Conservation (phyloP, 2,888 invertebrate species). For the Apantesis nais region DNA sequence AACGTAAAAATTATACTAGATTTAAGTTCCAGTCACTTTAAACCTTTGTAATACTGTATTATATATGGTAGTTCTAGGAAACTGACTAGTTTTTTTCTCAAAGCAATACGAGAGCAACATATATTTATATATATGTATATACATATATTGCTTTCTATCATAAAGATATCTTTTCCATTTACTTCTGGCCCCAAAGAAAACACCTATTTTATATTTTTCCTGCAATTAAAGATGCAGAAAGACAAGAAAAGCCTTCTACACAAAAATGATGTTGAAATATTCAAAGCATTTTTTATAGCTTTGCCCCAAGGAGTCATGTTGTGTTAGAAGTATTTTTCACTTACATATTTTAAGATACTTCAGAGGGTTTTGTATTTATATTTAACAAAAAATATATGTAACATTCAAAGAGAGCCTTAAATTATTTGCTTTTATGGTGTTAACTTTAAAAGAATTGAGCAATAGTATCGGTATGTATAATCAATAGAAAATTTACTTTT, state of each 20-base stretch:
- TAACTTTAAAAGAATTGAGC: too few species aligned
- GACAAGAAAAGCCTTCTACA: slow-evolving; percentile 15
- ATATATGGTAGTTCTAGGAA: not conserved
- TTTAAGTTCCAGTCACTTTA: too few species aligned
- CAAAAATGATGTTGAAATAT: slow-evolving; percentile 24
- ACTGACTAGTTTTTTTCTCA: not conserved
- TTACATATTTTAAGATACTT: slow-evolving; percentile 10
- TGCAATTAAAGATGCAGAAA: slow-evolving; percentile 19
- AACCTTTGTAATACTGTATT: too few species aligned
- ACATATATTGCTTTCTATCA: not conserved
- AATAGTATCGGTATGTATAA: too few species aligned
- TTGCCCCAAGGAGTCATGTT: slow-evolving; percentile 12
- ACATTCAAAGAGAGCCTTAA: not conserved
- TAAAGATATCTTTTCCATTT: not conserved
- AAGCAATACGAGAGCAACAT: not conserved
- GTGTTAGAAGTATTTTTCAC: slow-evolving; percentile 16
- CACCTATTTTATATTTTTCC: slow-evolving; percentile 12
- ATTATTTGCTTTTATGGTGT: not conserved
- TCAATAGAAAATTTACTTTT: not conserved
- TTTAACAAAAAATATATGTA: not conserved
- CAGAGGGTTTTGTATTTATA: slow-evolving; percentile 5
- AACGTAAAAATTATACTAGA: not conserved
- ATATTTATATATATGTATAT: not conserved
- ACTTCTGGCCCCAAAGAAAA: not conserved
- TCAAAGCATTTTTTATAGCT: slow-evolving; percentile 20